These are phyloP conservation scores for Helogale parvula DNA, from an alignment of 2,113 vertebrate species.

Conservation along the genomic window DNA sequence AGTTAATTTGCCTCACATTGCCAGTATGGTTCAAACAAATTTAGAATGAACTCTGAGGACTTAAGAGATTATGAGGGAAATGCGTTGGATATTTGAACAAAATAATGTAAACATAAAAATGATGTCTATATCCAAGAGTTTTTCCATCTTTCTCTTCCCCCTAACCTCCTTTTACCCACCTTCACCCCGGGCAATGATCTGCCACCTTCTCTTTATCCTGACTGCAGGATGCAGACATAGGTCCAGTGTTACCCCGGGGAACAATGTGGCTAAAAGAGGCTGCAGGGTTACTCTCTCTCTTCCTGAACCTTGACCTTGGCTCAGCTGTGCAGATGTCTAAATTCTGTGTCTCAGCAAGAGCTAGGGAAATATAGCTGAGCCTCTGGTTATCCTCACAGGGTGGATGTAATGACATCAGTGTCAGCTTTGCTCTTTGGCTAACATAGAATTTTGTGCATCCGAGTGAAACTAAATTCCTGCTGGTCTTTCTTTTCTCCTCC, in stretches of 20 bases:
- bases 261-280: neutral
- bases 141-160: neutral
- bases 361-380: neutral
- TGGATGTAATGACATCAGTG: neutral
- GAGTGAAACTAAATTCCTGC: neutral
- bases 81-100: neutral
- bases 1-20: neutral
- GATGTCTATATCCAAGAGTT: neutral
- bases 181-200: neutral
- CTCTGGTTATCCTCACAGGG: neutral
- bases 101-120: neutral
- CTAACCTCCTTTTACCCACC: neutral
- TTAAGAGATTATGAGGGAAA: neutral
- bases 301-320: neutral
- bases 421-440: neutral
- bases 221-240: neutral
- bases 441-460: neutral
- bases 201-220: neutral
- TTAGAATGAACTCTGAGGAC: neutral
- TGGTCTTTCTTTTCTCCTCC: neutral
- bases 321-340: conserved; percentile 31
- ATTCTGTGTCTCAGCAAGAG: neutral
- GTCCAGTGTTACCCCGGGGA: neutral
- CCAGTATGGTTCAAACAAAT: neutral
- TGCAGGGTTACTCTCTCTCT: neutral